Conservation (phyloP, 2,797 vertebrate genomes). For the Sebastes glaucus region DNA sequence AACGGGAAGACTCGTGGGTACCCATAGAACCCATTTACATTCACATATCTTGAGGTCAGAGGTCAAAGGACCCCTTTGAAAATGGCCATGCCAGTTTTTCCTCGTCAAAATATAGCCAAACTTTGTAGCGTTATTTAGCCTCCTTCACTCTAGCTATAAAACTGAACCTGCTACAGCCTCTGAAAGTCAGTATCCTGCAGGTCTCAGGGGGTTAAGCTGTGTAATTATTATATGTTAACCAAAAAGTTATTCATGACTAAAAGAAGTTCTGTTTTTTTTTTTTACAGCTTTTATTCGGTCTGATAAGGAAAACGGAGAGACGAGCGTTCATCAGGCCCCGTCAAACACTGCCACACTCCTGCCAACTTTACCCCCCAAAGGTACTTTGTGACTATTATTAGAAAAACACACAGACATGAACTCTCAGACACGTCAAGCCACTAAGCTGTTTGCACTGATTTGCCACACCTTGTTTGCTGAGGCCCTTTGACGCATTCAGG, state of each 20-base stretch:
- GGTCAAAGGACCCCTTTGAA: too few species aligned
- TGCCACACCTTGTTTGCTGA: constrained; percentile 20
- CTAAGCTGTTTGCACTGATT: neutral
- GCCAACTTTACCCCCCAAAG: constrained; percentile 52
- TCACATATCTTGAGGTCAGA: too few species aligned
- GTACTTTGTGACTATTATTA: constrained; percentile 34
- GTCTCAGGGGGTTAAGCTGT: neutral
- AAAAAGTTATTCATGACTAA: neutral
- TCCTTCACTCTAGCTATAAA: too few species aligned
- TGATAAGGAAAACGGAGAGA: constrained; percentile 85
- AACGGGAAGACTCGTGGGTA: too few species aligned
- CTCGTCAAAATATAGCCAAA: too few species aligned
- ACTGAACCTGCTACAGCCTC: too few species aligned
- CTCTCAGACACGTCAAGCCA: neutral
- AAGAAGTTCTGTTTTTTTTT: neutral
- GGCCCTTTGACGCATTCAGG: neutral
- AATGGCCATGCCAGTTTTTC: too few species aligned
- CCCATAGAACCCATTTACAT: too few species aligned
- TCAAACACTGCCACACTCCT: neutral
- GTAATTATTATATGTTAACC: neutral
- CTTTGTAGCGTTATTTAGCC: too few species aligned
- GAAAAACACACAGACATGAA: neutral
- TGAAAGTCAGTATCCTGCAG: too few species aligned
- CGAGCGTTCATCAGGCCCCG: constrained; percentile 5
- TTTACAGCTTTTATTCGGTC: constrained; percentile 75